phyloP scores from a whole-genome alignment of 2,113 vertebrate genomes.

The Pogonocichla stellata region DNA sequence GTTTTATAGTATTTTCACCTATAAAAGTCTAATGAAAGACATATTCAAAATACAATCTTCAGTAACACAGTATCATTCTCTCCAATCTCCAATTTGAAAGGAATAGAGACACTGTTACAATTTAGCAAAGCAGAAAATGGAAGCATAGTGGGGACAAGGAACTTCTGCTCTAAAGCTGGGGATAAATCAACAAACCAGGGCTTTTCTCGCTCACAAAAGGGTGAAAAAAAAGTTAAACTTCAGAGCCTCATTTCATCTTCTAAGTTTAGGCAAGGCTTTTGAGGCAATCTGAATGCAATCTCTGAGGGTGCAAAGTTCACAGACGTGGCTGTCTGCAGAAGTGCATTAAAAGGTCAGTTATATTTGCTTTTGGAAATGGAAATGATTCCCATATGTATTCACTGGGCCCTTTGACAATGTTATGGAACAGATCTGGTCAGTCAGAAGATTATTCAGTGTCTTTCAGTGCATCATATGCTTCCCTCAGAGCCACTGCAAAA shows the following conservation, averaged over 20 bases:
- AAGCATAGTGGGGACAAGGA: not conserved
- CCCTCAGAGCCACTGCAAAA: not conserved
- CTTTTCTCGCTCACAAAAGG: not conserved
- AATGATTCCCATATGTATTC: not conserved
- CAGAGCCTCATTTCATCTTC: not conserved
- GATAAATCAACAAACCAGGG: not conserved
- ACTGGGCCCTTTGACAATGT: not conserved
- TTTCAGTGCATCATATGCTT: not conserved
- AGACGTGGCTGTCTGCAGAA: not conserved
- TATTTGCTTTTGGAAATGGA: not conserved
- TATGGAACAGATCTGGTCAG: not conserved
- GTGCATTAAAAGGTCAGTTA: not conserved
- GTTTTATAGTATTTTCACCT: not conserved
- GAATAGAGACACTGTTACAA: not conserved
- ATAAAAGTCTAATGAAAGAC: not conserved
- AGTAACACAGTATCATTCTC: not conserved
- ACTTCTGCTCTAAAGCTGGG: not conserved
- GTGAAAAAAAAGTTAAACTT: not conserved
- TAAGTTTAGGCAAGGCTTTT: not conserved
- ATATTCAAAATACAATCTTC: not conserved
- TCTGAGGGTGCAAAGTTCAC: not conserved
- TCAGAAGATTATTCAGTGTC: not conserved
- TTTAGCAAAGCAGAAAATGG: not conserved
- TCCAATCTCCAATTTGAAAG: not conserved
- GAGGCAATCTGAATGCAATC: not conserved